phyloP scores from a whole-genome alignment of 2,797 vertebrate species.

The Tachyglossus aculeatus region DNA sequence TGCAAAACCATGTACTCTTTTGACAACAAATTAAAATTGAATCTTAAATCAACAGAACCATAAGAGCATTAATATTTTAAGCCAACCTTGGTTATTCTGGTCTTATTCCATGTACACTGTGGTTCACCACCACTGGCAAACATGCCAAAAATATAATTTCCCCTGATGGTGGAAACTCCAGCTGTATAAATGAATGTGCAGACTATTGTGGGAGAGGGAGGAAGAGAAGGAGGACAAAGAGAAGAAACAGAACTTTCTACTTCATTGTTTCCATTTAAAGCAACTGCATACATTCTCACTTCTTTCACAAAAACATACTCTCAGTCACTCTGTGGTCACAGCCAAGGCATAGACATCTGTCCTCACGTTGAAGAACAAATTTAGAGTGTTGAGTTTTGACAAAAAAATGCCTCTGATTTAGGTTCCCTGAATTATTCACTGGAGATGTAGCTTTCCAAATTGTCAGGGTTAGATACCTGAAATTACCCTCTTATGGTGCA shows the following conservation, averaged over 20 bases:
- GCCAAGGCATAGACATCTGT: too few species aligned
- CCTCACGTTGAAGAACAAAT: too few species aligned
- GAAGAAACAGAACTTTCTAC: too few species aligned
- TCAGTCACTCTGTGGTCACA: too few species aligned
- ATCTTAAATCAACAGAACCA: conserved; percentile 7
- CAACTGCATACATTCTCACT: not conserved
- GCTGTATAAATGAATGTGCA: not conserved
- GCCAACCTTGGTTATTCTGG: not conserved
- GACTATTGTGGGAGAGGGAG: not conserved
- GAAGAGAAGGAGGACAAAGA: too few species aligned
- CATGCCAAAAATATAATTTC: not conserved
- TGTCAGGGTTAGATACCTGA: too few species aligned
- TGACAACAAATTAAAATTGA: conserved; percentile 30
- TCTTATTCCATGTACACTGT: conserved; percentile 6
- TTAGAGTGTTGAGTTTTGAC: too few species aligned
- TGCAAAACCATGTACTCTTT: not conserved
- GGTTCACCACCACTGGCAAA: conserved; percentile 5
- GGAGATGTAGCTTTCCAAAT: too few species aligned
- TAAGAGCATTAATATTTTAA: conserved; percentile 13
- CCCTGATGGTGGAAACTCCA: not conserved
- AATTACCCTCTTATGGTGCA: too few species aligned
- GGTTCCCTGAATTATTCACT: too few species aligned
- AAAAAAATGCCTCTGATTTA: too few species aligned
- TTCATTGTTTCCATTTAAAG: not conserved
- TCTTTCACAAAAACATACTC: not conserved